Percentiles rank a stretch among this genome's conserved stretches.
Conservation (phyloP, 2,113 vertebrate genomes). For the Hippocampus zosterae region DNA sequence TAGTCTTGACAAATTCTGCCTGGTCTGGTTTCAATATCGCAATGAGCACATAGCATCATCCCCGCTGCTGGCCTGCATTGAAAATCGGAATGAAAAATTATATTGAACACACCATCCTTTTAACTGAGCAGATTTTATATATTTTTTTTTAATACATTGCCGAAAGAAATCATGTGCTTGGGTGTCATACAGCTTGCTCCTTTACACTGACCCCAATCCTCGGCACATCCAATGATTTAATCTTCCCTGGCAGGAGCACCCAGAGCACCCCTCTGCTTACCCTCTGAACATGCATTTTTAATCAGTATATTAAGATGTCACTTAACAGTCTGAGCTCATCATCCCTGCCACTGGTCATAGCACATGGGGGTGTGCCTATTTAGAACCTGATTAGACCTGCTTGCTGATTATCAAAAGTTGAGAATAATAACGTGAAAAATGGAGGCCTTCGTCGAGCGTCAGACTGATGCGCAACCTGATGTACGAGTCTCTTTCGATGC, state of each 20-base stretch:
- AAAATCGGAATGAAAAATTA: constrained; percentile 5
- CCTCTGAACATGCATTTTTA: constrained; percentile 69
- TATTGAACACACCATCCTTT: constrained; percentile 26
- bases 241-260: constrained; percentile 62
- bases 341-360: constrained; percentile 64
- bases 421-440: constrained; percentile 53
- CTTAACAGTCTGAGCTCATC: constrained; percentile 75
- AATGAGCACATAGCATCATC: neutral
- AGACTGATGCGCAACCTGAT: neutral
- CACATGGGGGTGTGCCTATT: constrained; percentile 76
- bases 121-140: constrained; percentile 16
- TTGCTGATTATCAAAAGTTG: constrained; percentile 61
- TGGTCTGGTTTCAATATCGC: constrained; percentile 4
- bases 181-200: constrained; percentile 33
- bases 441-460: neutral
- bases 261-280: constrained; percentile 49
- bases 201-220: constrained; percentile 65
- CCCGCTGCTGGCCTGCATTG: neutral
- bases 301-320: constrained; percentile 73
- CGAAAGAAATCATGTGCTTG: constrained; percentile 12
- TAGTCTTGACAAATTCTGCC: neutral
- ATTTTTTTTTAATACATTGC: constrained; percentile 13
- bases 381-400: constrained; percentile 68
- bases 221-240: constrained; percentile 58
- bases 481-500: constrained; percentile 18